These are phyloP conservation scores for Ataeniobius toweri DNA, from an alignment of 2,797 vertebrate genomes.

Conservation along the genomic window DNA sequence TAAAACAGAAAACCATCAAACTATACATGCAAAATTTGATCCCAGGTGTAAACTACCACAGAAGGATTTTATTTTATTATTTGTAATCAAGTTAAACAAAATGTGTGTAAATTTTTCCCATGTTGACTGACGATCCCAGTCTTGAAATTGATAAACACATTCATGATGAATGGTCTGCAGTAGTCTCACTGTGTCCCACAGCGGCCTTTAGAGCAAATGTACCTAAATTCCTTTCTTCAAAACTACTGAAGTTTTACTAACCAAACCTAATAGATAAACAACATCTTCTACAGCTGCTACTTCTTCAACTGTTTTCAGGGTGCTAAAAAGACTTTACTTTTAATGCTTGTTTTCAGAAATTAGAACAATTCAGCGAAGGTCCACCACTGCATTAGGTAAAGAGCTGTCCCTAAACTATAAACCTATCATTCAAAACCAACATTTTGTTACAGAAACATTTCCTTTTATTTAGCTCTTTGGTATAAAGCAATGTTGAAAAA, in stretches of 20 bases:
- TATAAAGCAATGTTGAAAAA: background rate
- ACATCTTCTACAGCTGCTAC: background rate
- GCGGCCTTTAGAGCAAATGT: background rate
- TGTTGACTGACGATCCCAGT: too few species aligned
- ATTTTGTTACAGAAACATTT: constrained; percentile 3
- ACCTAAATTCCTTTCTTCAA: background rate
- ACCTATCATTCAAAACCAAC: background rate
- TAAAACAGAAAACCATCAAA: background rate
- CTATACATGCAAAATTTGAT: background rate
- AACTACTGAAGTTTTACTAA: background rate
- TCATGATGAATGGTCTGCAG: too few species aligned
- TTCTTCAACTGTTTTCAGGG: background rate
- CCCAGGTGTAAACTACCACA: too few species aligned
- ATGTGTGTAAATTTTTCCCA: too few species aligned
- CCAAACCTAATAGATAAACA: background rate
- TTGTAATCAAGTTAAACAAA: too few species aligned
- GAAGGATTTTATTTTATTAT: too few species aligned
- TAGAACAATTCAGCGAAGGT: background rate
- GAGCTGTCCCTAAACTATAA: background rate
- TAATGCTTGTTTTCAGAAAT: background rate
- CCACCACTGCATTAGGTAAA: background rate
- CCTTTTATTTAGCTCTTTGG: background rate
- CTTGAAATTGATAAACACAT: too few species aligned
- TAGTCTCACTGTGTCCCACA: background rate
- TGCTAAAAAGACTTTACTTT: background rate